Percentiles rank a stretch among this genome's conserved stretches.
Conservation (phyloP, 2,888 invertebrate genomes). For the Panopea generosa region DNA sequence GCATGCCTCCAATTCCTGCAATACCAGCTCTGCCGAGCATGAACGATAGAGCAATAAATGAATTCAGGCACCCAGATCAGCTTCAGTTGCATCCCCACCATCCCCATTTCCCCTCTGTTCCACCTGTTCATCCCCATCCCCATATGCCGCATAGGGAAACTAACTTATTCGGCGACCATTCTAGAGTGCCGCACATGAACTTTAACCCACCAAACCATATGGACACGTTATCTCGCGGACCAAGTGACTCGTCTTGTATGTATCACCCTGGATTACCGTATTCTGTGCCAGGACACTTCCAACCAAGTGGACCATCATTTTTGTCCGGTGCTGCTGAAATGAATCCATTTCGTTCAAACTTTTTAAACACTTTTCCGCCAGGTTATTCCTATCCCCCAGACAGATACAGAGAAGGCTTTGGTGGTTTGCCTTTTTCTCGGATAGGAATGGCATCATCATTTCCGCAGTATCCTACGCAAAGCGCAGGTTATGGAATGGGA, state of each 20-base stretch:
- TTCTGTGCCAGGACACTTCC: conserved; percentile 57
- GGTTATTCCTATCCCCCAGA: conserved; percentile 65
- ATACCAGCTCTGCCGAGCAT: conserved; percentile 46
- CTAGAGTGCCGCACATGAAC: conserved; percentile 63
- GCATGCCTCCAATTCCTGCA: conserved; percentile 44
- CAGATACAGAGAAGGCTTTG: conserved; percentile 60
- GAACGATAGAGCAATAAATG: conserved; percentile 48
- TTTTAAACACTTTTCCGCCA: conserved; percentile 65
- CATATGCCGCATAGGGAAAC: conserved; percentile 65
- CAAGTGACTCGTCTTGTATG: conserved; percentile 65
- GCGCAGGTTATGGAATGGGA: conserved; percentile 54
- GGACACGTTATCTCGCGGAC: conserved; percentile 59
- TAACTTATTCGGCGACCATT: conserved; percentile 66
- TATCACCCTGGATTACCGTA: conserved; percentile 60
- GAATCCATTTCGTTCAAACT: conserved; percentile 64
- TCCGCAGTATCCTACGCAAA: conserved; percentile 58
- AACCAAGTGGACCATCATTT: conserved; percentile 66
- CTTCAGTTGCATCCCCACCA: conserved; percentile 53
- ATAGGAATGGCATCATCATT: conserved; percentile 60
- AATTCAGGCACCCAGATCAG: conserved; percentile 55
- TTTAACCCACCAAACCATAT: conserved; percentile 64
- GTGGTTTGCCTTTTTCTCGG: conserved; percentile 57
- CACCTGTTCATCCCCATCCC: conserved; percentile 63
- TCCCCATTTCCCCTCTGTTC: conserved; percentile 58
- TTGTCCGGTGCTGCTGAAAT: conserved; percentile 66